Conservation (phyloP, 1,140 invertebrate species). For the Penaeus chinensis region DNA sequence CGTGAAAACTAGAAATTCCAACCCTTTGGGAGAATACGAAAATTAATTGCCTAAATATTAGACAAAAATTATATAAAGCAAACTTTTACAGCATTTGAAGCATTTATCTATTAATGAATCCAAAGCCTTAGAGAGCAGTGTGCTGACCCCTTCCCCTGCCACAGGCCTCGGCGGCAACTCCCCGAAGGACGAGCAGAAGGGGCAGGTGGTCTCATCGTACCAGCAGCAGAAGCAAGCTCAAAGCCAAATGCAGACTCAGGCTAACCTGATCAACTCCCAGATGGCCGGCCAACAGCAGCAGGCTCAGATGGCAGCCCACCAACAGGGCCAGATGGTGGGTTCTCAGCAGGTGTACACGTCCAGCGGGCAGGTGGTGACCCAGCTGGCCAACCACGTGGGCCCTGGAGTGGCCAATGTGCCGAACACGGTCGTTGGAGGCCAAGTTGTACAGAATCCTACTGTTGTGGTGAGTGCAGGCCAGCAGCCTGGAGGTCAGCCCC, state of each 20-base stretch:
- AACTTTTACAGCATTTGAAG: no score
- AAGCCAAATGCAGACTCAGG: constrained; percentile 20
- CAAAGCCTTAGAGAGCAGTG: no score
- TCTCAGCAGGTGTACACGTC: constrained; percentile 40
- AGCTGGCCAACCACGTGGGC: constrained; percentile 52
- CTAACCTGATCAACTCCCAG: constrained; percentile 45
- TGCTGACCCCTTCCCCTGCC: neutral
- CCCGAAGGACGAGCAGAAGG: constrained; percentile 53
- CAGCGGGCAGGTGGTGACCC: constrained; percentile 35
- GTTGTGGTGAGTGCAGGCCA: constrained; percentile 49
- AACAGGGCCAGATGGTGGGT: constrained; percentile 49
- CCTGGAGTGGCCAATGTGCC: constrained; percentile 11
- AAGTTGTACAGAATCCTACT: constrained; percentile 46
- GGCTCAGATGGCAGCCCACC: constrained; percentile 43
- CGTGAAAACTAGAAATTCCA: no score
- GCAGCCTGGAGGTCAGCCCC: constrained; percentile 34
- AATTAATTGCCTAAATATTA: no score
- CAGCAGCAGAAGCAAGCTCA: constrained; percentile 52
- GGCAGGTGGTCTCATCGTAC: constrained; percentile 7
- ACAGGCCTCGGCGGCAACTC: constrained; percentile 55
- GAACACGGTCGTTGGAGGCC: constrained; percentile 29
- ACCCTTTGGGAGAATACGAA: no score
- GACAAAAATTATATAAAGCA: no score
- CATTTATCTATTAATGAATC: no score
- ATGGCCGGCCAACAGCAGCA: constrained; percentile 35